Evolutionary conservation across 2,113 vertebrate species (phyloP), one percentile per base, ranked within the genome.

Genomic region (Ranitomeya imitator): DNA sequence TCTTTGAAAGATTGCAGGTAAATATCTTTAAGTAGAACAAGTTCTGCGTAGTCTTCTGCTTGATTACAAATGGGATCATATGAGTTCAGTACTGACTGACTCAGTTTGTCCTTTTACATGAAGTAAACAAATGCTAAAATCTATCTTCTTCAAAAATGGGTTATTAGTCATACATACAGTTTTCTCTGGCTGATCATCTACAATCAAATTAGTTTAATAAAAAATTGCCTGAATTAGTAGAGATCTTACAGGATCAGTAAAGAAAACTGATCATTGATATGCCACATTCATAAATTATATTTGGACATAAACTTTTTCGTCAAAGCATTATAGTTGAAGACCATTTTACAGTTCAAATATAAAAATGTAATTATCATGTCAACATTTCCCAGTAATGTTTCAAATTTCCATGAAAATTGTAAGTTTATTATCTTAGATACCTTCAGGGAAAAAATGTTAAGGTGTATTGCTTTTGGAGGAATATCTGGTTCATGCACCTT

Each of bases 1-100:
- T 88, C 54, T 23, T 15, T 26, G 80, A 71, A 81, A 82, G 54
- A 63, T 83, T 77, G 55, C 80, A 83, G 86, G 69, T 76, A 83
- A 83, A 83, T 63, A 77, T 83, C 57, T 51, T 63, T 57, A 45
- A 87, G 63, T 59, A 69, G 52, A 54, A 71, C 26, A 54, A 69
- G 77, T 79, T 76, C 61, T 54, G 45, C 6, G 1, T 67, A 67
- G 23, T 69, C 61, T 83, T 83, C 37, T 82, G 80, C 63, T 26
- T 83, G 61, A 83, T 83, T 83, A 45, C 45, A n/a, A n/a, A 51
- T 7, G 26, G 21, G 37, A 51, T 67, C 13, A 54, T 21, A 69
- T 63, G 0, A 83, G 81, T 67, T 45, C 63, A 83, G 61, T 15
- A 7, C 18, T 67, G 45, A 45, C 37, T 69, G 81, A 83, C 81